Base-by-base conservation (phyloP, 2,888 invertebrate genomes). In the Smittia sp. region DNA sequence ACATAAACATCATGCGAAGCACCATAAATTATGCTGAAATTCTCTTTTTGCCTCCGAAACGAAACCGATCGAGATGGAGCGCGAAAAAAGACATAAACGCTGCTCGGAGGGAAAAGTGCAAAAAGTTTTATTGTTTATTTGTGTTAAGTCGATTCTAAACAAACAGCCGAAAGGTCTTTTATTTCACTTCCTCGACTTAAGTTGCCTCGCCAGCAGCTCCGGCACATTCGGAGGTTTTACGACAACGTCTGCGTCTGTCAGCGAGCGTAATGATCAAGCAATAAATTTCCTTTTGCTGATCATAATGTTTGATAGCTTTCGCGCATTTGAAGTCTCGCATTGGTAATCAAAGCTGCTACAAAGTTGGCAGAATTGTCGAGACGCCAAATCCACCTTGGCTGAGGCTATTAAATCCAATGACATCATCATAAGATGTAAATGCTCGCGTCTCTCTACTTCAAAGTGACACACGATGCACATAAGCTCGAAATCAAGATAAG, bases 1-100 rank as follows among this genome's bases (percentile, higher is more conserved):
- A 58, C 24, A 58, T 22, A 24, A 58, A 58, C 18, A 46, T 18
- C 52, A 46, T 58, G 46, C 58, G 24, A 20, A 58, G 58, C 58
- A 58, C 58, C 20, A 58, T 58, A 58, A 58, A 58, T 58, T 58
- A 58, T 58, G 58, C 24, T 58, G 24, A 58, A 58, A 24, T 58
- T 58, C 58, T 58, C 24, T 24, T 58, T 58, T 22, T 13, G 20
- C 24, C 18, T 54, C 13, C 58, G n/a, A 32, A 32, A 32, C 9
- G 32, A 32, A 32, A 32, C 52, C 18, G 58, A 24, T 24, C 24
- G 9, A 11, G 24, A n/a, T 58, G 20, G 20, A 22, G 20, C 11
- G 58, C 24, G 15, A 24, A 58, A 18, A 58, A 18, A 58, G 20
- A 58, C 22, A 58, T 7, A 46, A 20, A 58, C 18, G 24, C 22